Conservation (phyloP, 2,113 vertebrate genomes). For the Notarius quadriscutis region DNA sequence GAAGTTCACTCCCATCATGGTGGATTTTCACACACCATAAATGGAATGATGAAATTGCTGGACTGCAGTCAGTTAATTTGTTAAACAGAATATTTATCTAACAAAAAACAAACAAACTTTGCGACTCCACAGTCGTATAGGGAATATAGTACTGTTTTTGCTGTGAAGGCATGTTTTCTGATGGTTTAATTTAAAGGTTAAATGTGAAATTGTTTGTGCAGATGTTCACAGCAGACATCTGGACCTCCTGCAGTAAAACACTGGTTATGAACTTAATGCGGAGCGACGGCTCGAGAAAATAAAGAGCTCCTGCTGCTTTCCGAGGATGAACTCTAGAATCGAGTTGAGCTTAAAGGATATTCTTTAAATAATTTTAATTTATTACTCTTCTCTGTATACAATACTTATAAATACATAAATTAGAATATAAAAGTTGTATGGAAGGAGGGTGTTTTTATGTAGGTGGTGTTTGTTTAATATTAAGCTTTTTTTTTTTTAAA, state of each 20-base stretch:
- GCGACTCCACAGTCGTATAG: background rate
- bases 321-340: background rate
- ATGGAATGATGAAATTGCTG: background rate
- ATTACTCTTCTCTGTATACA: background rate
- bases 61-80: background rate
- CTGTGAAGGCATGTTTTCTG: background rate
- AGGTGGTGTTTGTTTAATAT: background rate
- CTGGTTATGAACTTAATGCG: background rate
- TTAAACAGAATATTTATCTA: background rate
- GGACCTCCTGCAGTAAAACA: conserved; percentile 21
- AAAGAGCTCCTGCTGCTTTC: background rate
- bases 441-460: background rate
- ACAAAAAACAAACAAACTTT: background rate
- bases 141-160: background rate
- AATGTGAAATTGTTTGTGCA: conserved; percentile 18
- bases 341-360: background rate
- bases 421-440: background rate
- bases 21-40: background rate
- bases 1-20: background rate
- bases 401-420: background rate
- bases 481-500: background rate
- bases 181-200: background rate
- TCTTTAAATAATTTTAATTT: background rate
- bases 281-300: background rate
- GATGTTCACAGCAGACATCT: conserved; percentile 25